Base-by-base conservation (phyloP, 2,888 invertebrate species). In the Agrochola lychnidis region DNA sequence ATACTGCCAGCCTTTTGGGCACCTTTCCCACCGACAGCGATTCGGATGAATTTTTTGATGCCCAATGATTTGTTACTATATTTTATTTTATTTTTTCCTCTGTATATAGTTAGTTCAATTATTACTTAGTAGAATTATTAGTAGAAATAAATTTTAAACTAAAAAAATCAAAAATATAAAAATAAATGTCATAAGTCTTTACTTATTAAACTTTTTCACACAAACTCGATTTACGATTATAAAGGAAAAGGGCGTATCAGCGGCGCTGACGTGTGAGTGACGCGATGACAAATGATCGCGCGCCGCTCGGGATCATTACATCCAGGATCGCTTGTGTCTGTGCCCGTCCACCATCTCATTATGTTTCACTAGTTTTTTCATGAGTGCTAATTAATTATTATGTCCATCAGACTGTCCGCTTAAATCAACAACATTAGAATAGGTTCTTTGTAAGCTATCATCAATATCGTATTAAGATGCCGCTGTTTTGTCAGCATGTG, bases 231-330 rank as follows among this genome's bases (percentile, higher is more conserved):
- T 90, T 88, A 88, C 89, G 92, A 92, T 95, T 94, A 93, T 89
- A 88, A 90, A 90, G 89, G 92, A 90, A 91, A 92, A 92, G 94
- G 95, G 95, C 94, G 95, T 94, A 92, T 91, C 92, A 92, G 85
- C 87, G 89, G 90, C 92, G 94, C 91, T 93, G 95, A 95, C 94
- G 89, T 81, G 89, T 90, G 93, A 94, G 91, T 94, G 95, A 94
- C 94, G 90, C 87, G 92, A 93, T 94, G 95, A 96, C 95, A 95
- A 95, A 96, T 94, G 94, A 94, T 89, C 91, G 81, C 74, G 76
- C 87, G 90, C 91, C 93, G 86, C 87, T 89, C 87, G 85, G 88
- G 89, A 91, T 93, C 91, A 91, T 91, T 87, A 82, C 83, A 85
- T 62, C 70, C 76, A 84, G 84, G 77, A 82, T 81, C 76, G 83